These are phyloP conservation scores for Xylota segnis DNA, from an alignment of 2,888 invertebrate species.

Conservation along the genomic window DNA sequence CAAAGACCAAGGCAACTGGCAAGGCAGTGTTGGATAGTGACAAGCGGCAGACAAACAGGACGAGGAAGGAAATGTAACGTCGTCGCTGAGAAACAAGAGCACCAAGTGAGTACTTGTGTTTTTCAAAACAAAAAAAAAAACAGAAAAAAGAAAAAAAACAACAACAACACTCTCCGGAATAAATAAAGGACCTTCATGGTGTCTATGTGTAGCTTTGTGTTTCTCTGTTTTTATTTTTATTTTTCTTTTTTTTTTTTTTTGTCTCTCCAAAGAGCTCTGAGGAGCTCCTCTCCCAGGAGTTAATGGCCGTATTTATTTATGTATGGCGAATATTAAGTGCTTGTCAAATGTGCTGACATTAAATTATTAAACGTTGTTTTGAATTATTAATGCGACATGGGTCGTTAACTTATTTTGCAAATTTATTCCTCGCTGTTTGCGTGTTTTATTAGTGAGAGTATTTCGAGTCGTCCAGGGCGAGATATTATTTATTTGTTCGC, in stretches of 20 bases:
- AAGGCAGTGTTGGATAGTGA: neutral
- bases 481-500: constrained; percentile 26
- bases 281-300: constrained; percentile 63
- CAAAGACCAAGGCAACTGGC: constrained; percentile 37
- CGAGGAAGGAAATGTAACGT: constrained; percentile 53
- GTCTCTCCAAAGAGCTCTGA: constrained; percentile 36
- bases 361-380: constrained; percentile 77
- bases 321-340: constrained; percentile 76
- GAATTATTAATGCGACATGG: constrained; percentile 77
- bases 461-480: constrained; percentile 5
- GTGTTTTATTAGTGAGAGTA: constrained; percentile 65
- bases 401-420: constrained; percentile 74
- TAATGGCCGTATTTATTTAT: constrained; percentile 76
- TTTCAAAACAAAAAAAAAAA: constrained; percentile 20
- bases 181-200: constrained; percentile 67
- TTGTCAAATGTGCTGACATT: constrained; percentile 77
- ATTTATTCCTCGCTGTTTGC: constrained; percentile 70
- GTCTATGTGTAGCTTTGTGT: constrained; percentile 63
- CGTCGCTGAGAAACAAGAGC: constrained; percentile 53
- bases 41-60: constrained; percentile 38
- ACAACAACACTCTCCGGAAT: constrained; percentile 27
- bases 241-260: constrained; percentile 40
- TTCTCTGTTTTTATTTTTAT: constrained; percentile 7
- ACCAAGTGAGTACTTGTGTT: constrained; percentile 60
- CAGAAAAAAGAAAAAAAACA: constrained; percentile 30